Base-by-base conservation (phyloP, 2,113 vertebrate genomes). In the Limanda limanda region DNA sequence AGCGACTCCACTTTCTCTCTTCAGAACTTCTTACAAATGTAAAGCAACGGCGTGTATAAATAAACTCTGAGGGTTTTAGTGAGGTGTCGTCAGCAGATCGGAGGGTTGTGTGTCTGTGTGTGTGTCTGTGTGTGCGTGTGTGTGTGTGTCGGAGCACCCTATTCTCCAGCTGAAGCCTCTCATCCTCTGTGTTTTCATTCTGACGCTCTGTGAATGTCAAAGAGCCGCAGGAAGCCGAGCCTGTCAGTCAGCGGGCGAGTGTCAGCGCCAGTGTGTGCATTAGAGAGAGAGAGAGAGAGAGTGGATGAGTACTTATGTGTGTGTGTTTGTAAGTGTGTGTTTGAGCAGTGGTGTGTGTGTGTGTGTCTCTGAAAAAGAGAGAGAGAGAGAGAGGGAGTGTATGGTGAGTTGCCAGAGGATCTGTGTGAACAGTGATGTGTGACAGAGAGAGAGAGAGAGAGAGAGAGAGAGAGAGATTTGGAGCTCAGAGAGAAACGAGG, bases 371-470 rank as follows among this genome's bases (percentile, higher is more conserved):
- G 48, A 58, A 15, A 31, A 4, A 27, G 25, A 27, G 27, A 6
- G 27, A 45, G 42, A 45, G 42, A 14, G 42, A n/a, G 51, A n/a
- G 55, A 12, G 56, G 11, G 72, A 14, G 68, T 56, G 81, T 65
- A 47, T 65, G 70, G 81, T 58, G 87, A 54, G 82, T 74, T 68
- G 57, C 74, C 76, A 71, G 67, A 80, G 88, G 79, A 87, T 89
- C 79, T 76, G 81, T 89, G 76, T 60, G 82, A 87, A 89, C 82
- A 76, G 60, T 76, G 82, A 78, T 88, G 80, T 88, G 89, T 88
- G 89, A 83, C 81, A 83, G 79, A 85, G 71, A 80, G 81, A 86
- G 79, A 3, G 64, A 83, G 68, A 67, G 12, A 12, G 24, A 71
- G 61, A 55, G 27, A 13, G 57, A 64, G 71, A 42, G 58, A 59